A percentile compares a stretch with the other conserved stretches of the same genome.
These are phyloP conservation scores for Julus scanicus DNA, from an alignment of 2,888 invertebrate species.

Conservation along the genomic window DNA sequence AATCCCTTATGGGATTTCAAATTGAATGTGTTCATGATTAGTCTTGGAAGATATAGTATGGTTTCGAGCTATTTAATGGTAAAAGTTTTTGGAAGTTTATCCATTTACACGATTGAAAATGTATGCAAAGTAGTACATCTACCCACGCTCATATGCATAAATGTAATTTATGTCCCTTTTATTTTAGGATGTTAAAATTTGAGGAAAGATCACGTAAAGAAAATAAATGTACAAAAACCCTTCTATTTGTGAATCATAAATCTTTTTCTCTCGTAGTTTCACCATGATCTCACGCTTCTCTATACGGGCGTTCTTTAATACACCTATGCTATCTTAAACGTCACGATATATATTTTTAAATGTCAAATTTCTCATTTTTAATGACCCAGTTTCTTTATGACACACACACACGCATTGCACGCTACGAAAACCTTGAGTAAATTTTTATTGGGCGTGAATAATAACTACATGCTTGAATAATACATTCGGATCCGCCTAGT, in stretches of 20 bases:
- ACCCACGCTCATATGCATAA: too few relatives aligned
- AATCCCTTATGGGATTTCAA: too few relatives aligned
- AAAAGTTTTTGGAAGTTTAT: too few relatives aligned
- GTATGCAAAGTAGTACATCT: too few relatives aligned
- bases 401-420: constrained; percentile 7
- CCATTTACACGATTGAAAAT: too few relatives aligned
- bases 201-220: background rate
- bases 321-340: background rate
- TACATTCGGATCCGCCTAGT: background rate
- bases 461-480: background rate
- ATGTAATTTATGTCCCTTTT: too few relatives aligned
- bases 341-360: background rate
- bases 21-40: too few relatives aligned
- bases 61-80: too few relatives aligned
- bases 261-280: background rate
- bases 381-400: constrained; percentile 7
- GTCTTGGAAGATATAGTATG: too few relatives aligned
- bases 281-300: background rate
- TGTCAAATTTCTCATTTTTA: constrained; percentile 24
- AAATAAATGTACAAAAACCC: background rate
- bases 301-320: background rate
- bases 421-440: constrained; percentile 27
- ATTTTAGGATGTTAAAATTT: constrained; percentile 15
- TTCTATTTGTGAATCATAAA: constrained; percentile 21
- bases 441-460: constrained; percentile 29